Conservation (phyloP, 1,140 invertebrate genomes). For the Neodiprion lecontei region DNA sequence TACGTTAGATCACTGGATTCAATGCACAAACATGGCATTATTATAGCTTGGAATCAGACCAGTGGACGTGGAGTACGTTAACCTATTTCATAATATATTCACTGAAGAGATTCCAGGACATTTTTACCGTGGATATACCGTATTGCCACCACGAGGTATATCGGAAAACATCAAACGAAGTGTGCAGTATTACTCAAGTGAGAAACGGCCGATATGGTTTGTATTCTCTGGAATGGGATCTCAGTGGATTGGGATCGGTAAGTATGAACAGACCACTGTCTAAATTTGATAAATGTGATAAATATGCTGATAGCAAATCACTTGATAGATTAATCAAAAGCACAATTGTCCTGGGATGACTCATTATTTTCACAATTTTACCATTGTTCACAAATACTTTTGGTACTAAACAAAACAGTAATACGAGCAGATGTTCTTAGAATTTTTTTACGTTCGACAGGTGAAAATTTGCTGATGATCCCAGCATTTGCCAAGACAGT, state of each 20-base stretch:
- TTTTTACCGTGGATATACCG: conserved; percentile 59
- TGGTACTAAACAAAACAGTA: too few species aligned
- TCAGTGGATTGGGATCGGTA: conserved; percentile 72
- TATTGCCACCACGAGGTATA: conserved; percentile 40
- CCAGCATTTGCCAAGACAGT: conserved; percentile 71
- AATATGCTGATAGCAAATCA: conserved; percentile 44
- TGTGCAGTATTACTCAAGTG: conserved; percentile 46
- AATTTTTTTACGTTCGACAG: conserved; percentile 28
- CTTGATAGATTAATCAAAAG: conserved; percentile 64
- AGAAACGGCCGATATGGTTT: conserved; percentile 64
- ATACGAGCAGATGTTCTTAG: too few species aligned
- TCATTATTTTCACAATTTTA: too few species aligned
- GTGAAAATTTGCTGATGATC: conserved; percentile 65
- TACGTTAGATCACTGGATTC: too few species aligned
- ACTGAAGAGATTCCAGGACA: conserved; percentile 58
- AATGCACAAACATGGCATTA: neutral
- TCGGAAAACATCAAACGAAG: conserved; percentile 38
- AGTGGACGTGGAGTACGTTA: conserved; percentile 61
- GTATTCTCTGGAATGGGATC: conserved; percentile 75
- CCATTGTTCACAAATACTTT: too few species aligned
- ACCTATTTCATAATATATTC: conserved; percentile 49
- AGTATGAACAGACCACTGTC: neutral
- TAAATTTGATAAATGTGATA: conserved; percentile 52
- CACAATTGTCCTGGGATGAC: too few species aligned
- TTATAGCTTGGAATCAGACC: conserved; percentile 37